These are phyloP conservation scores for Gymnoscopelus microlampas DNA, from an alignment of 2,797 vertebrate species.

Conservation along the genomic window DNA sequence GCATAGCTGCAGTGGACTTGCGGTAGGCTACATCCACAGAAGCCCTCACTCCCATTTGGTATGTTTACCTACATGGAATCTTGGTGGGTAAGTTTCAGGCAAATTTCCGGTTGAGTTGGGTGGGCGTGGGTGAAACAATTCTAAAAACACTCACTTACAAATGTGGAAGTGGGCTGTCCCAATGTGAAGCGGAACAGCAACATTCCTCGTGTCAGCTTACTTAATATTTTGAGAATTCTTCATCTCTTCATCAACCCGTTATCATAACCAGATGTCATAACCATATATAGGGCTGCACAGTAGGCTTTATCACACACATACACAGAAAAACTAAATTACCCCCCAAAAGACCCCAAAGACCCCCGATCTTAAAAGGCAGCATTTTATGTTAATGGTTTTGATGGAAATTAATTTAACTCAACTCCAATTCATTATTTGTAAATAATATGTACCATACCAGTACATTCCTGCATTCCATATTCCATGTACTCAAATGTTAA, in stretches of 20 bases:
- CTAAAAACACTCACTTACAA: constrained; percentile 20
- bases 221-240: background rate
- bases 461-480: too few species aligned
- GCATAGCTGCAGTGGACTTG: constrained; percentile 34
- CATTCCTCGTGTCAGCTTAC: constrained; percentile 16
- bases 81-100: constrained; percentile 57
- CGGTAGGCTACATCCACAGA: constrained; percentile 36
- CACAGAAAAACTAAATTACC: too few species aligned
- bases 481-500: too few species aligned
- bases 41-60: constrained; percentile 57
- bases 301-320: too few species aligned
- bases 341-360: too few species aligned
- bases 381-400: too few species aligned
- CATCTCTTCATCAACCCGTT: background rate
- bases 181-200: too few species aligned
- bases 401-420: too few species aligned
- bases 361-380: too few species aligned
- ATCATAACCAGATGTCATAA: constrained; percentile 1
- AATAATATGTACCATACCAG: too few species aligned
- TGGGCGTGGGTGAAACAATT: constrained; percentile 45
- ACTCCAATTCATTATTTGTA: too few species aligned
- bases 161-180: too few species aligned
- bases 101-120: constrained; percentile 49
- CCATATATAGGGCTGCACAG: background rate
- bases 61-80: constrained; percentile 39